Evolutionary conservation across 37 sponge, comb jelly and placozoan genomes (phyloP), one percentile per base, ranked within the genome.

Genomic region (Amphimedon queenslandica): DNA sequence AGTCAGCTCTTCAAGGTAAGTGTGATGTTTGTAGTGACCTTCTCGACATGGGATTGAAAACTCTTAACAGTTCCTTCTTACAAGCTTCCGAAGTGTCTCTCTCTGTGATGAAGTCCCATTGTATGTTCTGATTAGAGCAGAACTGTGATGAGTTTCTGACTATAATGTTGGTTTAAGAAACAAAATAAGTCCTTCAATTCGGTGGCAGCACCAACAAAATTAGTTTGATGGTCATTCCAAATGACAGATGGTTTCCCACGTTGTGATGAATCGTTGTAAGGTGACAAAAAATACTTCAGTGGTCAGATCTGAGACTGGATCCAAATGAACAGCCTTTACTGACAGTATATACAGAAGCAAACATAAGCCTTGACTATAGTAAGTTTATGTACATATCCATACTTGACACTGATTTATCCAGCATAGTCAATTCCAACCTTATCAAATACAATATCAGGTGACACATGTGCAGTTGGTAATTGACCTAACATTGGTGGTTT

Each of bases 401-500:
- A 66, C 43, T 84, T 84, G 66, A 71, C 51, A 13, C 63, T 55
- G 8, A 76, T 27, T 39, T 80, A 81, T 30, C 87, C 77, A 32
- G 87, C 87, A 64, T 75, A 86, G 67, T 86, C 87, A 4, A 86
- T 58, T 32, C 77, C 79, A 55, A 72, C 68, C 35, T 56, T 32
- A 18, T 37, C 37, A 42, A 84, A 84, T 11, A 42, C 69, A 3
- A 36, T 5, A 27, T 67, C 69, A 40, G 73, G 69, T 2, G 69
- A 67, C 13, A 73, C 63, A 11, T 79, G 60, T 40, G 72, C 53
- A 20, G 13, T 13, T 23, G 78, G 87, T 8, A 80, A 70, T 53
- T 73, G 82, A 38, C 82, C 82, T 72, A 81, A 71, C 36, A 72
- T 2, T 30, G 37, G 76, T 3, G 53, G 71, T 2, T 8, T 29